Conservation (phyloP, 2,113 vertebrate species). For the Chinchilla lanigera region DNA sequence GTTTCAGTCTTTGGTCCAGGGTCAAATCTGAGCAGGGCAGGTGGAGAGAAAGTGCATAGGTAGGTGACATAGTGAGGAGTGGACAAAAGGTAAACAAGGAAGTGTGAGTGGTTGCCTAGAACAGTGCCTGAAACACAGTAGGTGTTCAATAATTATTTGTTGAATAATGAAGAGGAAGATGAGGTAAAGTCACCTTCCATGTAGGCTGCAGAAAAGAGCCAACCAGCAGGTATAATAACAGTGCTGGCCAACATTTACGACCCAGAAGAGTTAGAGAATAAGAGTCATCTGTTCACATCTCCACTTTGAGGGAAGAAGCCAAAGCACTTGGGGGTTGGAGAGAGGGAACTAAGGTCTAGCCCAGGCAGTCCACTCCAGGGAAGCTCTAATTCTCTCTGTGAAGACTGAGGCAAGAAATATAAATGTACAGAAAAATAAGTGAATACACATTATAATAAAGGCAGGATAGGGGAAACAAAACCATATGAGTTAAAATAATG, state of each 20-base stretch:
- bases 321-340: neutral
- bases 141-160: neutral
- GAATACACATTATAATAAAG: neutral
- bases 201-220: neutral
- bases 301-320: neutral
- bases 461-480: neutral
- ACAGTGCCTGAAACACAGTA: neutral
- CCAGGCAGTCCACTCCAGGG: rapidly evolving
- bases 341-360: neutral
- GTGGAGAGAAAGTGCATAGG: neutral
- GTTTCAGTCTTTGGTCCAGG: neutral
- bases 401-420: neutral
- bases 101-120: neutral
- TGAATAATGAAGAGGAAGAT: neutral
- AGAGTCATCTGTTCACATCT: neutral
- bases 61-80: neutral
- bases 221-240: too few relatives aligned
- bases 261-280: neutral
- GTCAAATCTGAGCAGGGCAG: neutral
- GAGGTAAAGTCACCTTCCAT: neutral
- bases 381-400: neutral
- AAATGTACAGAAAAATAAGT: neutral
- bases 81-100: neutral
- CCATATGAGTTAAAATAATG: neutral
- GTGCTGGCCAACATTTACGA: neutral